Evolutionary conservation across 2,797 vertebrate species (phyloP).

Genomic region (Macrochelys suwanniensis): DNA sequence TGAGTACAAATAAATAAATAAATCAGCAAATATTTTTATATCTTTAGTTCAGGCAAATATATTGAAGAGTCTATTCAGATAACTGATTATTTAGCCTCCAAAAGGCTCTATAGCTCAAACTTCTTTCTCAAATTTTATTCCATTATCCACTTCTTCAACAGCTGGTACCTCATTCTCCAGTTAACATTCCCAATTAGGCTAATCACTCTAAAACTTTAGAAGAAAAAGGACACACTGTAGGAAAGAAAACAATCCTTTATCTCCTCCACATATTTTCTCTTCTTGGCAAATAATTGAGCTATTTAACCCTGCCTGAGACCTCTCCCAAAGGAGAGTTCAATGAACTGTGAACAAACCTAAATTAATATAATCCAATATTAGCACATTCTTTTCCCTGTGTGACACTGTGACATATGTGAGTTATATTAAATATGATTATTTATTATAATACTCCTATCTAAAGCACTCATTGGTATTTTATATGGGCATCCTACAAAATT

Average conservation of each 20-base stretch:
- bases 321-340: constrained; percentile 47
- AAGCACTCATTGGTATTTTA: not conserved
- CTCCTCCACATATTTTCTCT: constrained; percentile 45
- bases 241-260: constrained; percentile 53
- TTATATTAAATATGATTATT: constrained; percentile 50
- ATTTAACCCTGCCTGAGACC: constrained; percentile 52
- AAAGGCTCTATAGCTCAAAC: constrained; percentile 35
- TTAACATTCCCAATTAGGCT: constrained; percentile 62
- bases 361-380: constrained; percentile 42
- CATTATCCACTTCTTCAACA: constrained; percentile 49
- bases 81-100: constrained; percentile 33
- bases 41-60: not conserved
- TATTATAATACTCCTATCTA: not conserved
- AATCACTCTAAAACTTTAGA: constrained; percentile 55
- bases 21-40: not conserved
- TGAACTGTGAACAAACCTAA: constrained; percentile 43
- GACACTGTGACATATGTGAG: constrained; percentile 31
- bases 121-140: constrained; percentile 41
- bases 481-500: not conserved
- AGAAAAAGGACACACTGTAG: constrained; percentile 28
- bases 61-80: not conserved
- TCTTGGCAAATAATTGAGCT: constrained; percentile 45
- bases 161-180: constrained; percentile 56
- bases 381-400: not conserved
- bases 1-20: not conserved